Base-by-base conservation (phyloP, 64 coral and sea anemone species). In the Stichodactyla mertensii region DNA sequence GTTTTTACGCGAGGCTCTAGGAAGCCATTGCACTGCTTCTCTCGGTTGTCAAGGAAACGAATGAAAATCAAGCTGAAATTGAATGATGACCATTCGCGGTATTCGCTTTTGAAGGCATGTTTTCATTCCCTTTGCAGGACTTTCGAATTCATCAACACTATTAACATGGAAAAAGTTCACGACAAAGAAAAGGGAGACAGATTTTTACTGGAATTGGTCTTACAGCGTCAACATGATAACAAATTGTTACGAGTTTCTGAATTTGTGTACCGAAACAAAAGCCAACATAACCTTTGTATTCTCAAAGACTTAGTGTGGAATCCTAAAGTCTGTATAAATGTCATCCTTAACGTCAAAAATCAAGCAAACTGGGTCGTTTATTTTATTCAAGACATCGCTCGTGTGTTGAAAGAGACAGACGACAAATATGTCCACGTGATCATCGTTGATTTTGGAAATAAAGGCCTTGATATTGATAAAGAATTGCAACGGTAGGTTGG, bases 321-420 rank as follows among this genome's bases (percentile, higher is more conserved):
- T 53, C 16, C 78, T 9, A 81, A 52, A 4, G 78, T 81, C 4
- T 81, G 78, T 52, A 81, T 81, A 6, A 81, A 81, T 18, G 10
- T 81, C 18, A 54, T 81, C 6, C 78, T 81, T n/a, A 81, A 81
- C 51, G 93, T 92, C 7, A 95, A 92, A 27, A 87, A 79, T 36
- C 93, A 95, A 28, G 93, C 89, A 4, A n/a, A 19, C 19, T 95
- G 93, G 89, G 77, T 83, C 28, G 62, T 88, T 31, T 56, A 95
- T 64, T 95, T 95, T 82, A 56, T 95, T 11, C 56, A 89, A 12
- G 93, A 92, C 51, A 52, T 95, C 15, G 89, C 90, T 51, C 57
- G 87, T 58, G 80, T 95, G 78, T 52, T 79, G 10, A 22, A 64
- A 31, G 90, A 92, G 79, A 95, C 89, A 57, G 10, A 82, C 86